These are phyloP conservation scores for Harpagus bidentatus DNA, from an alignment of 2,113 vertebrate species.

Conservation along the genomic window DNA sequence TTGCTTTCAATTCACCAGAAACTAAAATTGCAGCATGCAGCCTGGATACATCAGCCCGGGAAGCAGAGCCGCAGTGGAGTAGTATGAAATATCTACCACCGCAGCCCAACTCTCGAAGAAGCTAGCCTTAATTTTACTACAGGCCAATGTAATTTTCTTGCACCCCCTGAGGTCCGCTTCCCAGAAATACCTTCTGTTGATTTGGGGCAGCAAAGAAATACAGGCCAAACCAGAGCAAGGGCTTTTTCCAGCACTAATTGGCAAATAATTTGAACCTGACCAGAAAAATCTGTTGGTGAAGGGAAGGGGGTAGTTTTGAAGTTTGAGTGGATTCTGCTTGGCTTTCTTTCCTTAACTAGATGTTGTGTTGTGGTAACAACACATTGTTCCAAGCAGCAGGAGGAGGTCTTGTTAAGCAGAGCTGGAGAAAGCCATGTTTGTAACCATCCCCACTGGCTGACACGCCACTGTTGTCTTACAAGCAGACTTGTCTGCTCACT, in stretches of 20 bases:
- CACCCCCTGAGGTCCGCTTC: background rate
- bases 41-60: background rate
- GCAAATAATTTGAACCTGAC: slow-evolving; percentile 30
- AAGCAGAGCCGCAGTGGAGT: background rate
- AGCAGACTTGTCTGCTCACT: background rate
- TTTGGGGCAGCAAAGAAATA: background rate
- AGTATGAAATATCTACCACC: background rate
- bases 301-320: slow-evolving; percentile 22
- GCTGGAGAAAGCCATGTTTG: background rate
- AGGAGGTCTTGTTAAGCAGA: slow-evolving; percentile 29
- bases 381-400: slow-evolving; percentile 44
- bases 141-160: background rate
- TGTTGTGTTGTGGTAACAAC: slow-evolving; percentile 31
- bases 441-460: background rate
- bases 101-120: background rate
- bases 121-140: background rate
- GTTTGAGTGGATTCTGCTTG: background rate
- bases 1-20: background rate
- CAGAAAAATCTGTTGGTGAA: slow-evolving; percentile 37
- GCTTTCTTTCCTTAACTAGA: slow-evolving; percentile 36
- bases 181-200: slow-evolving; percentile 14
- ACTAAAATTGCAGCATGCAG: background rate
- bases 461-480: background rate
- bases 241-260: slow-evolving; percentile 3
- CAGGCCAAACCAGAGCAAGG: background rate